Conservation (phyloP, 2,113 vertebrate species). For the Podocnemis expansa region DNA sequence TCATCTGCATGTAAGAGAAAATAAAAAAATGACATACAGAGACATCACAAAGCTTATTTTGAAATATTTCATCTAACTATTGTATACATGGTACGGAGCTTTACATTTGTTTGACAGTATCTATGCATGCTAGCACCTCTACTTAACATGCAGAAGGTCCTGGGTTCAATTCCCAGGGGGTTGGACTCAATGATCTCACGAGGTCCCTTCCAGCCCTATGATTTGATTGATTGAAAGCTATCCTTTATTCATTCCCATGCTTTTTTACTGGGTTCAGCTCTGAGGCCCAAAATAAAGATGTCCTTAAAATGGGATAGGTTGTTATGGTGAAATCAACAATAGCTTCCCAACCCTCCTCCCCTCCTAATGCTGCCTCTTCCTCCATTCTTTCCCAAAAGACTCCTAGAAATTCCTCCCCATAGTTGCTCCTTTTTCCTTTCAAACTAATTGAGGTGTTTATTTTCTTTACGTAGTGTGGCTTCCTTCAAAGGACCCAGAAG, state of each 20-base stretch:
- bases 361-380: background rate
- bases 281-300: background rate
- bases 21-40: background rate
- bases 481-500: background rate
- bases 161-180: too few species aligned
- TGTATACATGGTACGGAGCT: background rate
- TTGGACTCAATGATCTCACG: too few species aligned
- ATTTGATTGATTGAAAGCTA: too few species aligned
- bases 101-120: background rate
- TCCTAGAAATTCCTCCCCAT: background rate
- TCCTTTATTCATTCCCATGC: background rate
- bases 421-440: background rate
- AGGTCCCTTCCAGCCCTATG: too few species aligned
- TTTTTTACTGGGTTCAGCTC: background rate
- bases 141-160: too few species aligned
- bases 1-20: background rate
- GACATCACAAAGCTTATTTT: background rate
- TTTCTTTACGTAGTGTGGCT: background rate
- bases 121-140: too few species aligned
- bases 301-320: background rate
- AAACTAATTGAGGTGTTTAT: background rate
- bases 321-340: background rate
- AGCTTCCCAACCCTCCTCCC: background rate
- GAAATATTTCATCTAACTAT: background rate
- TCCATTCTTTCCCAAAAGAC: background rate